Percentiles rank a stretch among this genome's conserved stretches.
Conservation (phyloP, 2,888 invertebrate genomes). For the Allygus modestus region DNA sequence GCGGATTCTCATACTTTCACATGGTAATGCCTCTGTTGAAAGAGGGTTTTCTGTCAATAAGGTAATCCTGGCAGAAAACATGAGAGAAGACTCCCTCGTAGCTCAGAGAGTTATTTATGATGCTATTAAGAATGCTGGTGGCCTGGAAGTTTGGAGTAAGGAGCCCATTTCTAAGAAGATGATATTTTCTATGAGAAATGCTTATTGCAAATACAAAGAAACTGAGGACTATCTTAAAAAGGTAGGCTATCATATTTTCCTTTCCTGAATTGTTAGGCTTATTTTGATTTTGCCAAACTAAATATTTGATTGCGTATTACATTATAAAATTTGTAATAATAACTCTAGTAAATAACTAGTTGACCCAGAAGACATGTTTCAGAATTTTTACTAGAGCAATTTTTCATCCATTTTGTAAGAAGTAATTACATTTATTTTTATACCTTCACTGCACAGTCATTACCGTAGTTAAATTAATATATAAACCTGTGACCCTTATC, state of each 20-base stretch:
- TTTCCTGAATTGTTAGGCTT: no score
- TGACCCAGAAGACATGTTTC: no score
- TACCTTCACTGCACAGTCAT: no score
- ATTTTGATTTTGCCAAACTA: no score
- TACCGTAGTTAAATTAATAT: no score
- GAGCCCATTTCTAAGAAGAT: background rate
- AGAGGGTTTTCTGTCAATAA: slow-evolving; percentile 1
- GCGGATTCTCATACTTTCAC: background rate
- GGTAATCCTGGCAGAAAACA: background rate
- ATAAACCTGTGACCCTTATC: no score
- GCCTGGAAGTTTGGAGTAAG: background rate
- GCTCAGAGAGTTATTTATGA: background rate
- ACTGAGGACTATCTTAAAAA: background rate
- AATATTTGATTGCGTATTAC: no score
- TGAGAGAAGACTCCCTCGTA: background rate
- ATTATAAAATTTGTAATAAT: no score
- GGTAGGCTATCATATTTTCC: background rate
- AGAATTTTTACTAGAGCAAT: no score
- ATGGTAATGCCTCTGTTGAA: background rate
- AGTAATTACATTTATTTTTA: no score
- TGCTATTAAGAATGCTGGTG: background rate
- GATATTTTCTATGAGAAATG: background rate
- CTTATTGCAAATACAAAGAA: background rate
- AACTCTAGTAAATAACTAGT: no score
- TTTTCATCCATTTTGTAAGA: no score